Evolutionary conservation across 1,140 invertebrate species (phyloP).

Genomic region (Mizuhopecten yessoensis): DNA sequence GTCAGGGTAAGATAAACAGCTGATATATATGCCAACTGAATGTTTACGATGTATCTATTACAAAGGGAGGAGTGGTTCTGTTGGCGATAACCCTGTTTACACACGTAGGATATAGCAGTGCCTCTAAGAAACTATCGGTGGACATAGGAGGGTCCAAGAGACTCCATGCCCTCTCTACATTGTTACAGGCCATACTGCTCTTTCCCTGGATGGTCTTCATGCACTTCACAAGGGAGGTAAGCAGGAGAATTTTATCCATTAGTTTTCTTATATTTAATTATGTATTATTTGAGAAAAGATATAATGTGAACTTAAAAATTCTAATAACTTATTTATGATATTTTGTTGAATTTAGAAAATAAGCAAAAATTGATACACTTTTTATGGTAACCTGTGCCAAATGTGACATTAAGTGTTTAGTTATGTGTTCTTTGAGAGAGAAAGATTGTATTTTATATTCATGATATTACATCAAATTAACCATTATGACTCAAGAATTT

Average conservation of each 20-base stretch:
- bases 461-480: too few relatives aligned
- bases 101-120: conserved; percentile 81
- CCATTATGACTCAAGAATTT: too few relatives aligned
- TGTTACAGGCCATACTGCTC: conserved; percentile 82
- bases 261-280: too few relatives aligned
- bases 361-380: too few relatives aligned
- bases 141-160: conserved; percentile 85
- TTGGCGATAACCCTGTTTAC: conserved; percentile 83
- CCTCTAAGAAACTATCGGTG: conserved; percentile 84
- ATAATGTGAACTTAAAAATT: not conserved
- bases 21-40: too few relatives aligned
- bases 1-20: too few relatives aligned
- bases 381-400: too few relatives aligned
- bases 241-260: not conserved
- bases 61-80: conserved; percentile 84
- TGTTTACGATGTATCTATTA: conserved; percentile 57
- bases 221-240: conserved; percentile 80
- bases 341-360: too few relatives aligned
- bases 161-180: conserved; percentile 83
- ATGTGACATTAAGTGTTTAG: too few relatives aligned
- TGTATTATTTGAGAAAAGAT: not conserved
- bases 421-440: too few relatives aligned
- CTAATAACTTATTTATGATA: too few relatives aligned
- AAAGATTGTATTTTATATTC: too few relatives aligned
- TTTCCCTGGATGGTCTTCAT: conserved; percentile 83